Percentiles rank a stretch among this genome's conserved stretches.
Evolutionary conservation across 2,797 vertebrate species (phyloP).

Genomic region (Pangasius krempfi): DNA sequence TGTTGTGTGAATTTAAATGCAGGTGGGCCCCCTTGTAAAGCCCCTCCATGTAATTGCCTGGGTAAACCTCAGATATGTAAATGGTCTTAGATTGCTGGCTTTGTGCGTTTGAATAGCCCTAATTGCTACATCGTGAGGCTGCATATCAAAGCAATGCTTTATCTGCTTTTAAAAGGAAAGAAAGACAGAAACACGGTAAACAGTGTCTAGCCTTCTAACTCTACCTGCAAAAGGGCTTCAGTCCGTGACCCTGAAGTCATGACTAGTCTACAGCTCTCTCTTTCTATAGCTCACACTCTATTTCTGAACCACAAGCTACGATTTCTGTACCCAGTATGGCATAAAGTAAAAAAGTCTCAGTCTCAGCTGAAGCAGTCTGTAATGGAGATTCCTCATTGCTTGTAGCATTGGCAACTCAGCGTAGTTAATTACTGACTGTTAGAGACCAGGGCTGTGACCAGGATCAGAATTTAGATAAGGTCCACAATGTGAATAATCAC

Average conservation of each 20-base stretch:
- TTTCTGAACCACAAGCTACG: background rate
- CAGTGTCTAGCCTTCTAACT: conserved; percentile 46
- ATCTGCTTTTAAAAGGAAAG: conserved; percentile 54
- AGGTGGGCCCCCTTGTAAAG: conserved; percentile 72
- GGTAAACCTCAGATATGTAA: conserved; percentile 73
- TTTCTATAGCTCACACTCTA: background rate
- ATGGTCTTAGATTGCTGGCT: conserved; percentile 61
- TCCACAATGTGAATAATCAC: background rate
- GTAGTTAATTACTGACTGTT: background rate
- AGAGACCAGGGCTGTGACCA: background rate
- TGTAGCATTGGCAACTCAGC: background rate
- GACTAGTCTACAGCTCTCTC: background rate
- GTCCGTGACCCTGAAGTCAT: conserved; percentile 30
- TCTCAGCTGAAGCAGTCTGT: background rate
- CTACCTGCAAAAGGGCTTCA: conserved; percentile 29
- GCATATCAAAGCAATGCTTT: conserved; percentile 56
- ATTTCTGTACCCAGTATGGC: background rate
- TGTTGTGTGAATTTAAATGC: conserved; percentile 66
- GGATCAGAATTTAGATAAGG: background rate
- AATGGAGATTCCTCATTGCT: background rate
- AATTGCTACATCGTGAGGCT: conserved; percentile 57
- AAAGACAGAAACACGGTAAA: conserved; percentile 42
- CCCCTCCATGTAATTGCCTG: conserved; percentile 72
- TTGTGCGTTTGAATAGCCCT: conserved; percentile 58
- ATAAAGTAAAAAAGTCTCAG: background rate